Percentiles rank a stretch among this genome's conserved stretches.
phyloP scores from a whole-genome alignment of 2,797 vertebrate genomes.

The Sphenopsis melanotis region DNA sequence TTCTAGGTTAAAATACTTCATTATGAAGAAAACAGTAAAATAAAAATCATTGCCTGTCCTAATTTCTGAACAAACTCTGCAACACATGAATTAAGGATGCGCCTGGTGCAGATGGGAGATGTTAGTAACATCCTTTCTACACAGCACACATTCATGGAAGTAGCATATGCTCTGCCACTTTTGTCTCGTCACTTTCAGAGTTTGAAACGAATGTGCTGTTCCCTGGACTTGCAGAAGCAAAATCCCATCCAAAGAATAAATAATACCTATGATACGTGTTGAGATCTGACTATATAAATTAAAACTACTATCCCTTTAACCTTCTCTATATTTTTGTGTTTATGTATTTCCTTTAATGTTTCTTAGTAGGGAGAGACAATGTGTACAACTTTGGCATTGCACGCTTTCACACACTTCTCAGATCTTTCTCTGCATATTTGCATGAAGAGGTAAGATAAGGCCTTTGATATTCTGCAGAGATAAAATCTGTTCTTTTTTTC shows the following conservation, averaged over 20 bases:
- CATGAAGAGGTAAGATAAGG: constrained; percentile 19
- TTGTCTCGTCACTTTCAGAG: constrained; percentile 14
- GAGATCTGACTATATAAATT: neutral
- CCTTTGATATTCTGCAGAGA: constrained; percentile 3
- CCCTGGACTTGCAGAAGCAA: neutral
- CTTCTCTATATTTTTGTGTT: neutral
- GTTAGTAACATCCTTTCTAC: constrained; percentile 55
- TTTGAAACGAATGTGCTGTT: constrained; percentile 40
- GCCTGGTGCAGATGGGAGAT: constrained; percentile 58
- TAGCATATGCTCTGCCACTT: constrained; percentile 53
- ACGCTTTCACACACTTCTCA: neutral
- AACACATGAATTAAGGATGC: constrained; percentile 62
- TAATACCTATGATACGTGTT: neutral
- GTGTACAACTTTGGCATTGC: neutral
- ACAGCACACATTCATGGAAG: neutral
- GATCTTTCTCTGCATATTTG: constrained; percentile 18
- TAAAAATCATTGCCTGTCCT: constrained; percentile 30
- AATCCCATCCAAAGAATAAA: neutral
- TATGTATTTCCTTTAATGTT: neutral
- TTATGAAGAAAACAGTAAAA: neutral
- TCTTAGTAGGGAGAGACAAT: neutral
- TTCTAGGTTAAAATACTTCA: neutral
- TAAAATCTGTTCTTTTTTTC: constrained; percentile 45
- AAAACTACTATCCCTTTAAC: neutral
- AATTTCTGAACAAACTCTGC: constrained; percentile 26